Conservation (phyloP, 2,797 vertebrate species). For the Platalea minor region DNA sequence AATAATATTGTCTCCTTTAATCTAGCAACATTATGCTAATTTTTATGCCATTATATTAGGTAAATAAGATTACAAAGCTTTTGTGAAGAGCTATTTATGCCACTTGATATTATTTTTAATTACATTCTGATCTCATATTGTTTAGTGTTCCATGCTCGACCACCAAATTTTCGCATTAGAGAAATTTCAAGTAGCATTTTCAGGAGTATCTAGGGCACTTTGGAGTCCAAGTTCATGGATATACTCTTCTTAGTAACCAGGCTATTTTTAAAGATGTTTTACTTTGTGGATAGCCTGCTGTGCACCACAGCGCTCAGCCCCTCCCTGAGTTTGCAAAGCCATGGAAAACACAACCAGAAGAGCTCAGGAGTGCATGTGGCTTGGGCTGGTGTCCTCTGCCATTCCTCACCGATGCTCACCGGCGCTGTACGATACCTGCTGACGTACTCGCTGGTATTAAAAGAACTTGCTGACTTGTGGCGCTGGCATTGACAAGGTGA, state of each 20-base stretch:
- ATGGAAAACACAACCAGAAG: neutral
- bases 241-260: neutral
- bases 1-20: neutral
- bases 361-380: accelerated
- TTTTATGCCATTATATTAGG: neutral
- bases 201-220: neutral
- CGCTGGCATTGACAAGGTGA: neutral
- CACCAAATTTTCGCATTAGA: neutral
- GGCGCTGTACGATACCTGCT: neutral
- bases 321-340: neutral
- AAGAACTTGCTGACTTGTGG: neutral
- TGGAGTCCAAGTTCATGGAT: neutral
- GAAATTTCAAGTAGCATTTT: neutral
- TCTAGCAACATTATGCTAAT: neutral
- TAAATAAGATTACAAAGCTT: neutral
- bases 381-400: neutral
- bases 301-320: neutral
- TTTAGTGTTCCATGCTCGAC: neutral
- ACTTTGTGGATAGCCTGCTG: neutral
- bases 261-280: neutral
- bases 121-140: neutral
- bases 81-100: neutral
- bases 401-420: accelerated
- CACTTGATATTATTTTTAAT: neutral
- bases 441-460: neutral